Evolutionary conservation across 2,113 vertebrate species (phyloP).

Genomic region (Odocoileus hemionus): DNA sequence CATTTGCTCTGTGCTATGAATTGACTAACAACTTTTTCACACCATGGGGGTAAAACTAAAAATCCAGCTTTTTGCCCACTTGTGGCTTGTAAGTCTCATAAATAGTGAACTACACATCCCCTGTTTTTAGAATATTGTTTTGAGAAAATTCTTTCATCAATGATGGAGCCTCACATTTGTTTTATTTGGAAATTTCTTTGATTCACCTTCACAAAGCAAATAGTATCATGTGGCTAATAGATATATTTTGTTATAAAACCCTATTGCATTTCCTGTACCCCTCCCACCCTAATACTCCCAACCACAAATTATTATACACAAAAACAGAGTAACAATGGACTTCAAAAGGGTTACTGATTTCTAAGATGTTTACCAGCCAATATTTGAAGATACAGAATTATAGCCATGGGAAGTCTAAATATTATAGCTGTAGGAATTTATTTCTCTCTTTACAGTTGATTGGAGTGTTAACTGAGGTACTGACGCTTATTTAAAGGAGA

Average conservation of each 20-base stretch:
- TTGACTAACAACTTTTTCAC: not conserved
- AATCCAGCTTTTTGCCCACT: not conserved
- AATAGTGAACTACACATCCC: not conserved
- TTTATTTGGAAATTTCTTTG: not conserved
- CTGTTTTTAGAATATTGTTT: not conserved
- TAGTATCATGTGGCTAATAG: not conserved
- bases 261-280: not conserved
- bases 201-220: not conserved
- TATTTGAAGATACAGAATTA: not conserved
- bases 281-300: not conserved
- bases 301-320: not conserved
- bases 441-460: not conserved
- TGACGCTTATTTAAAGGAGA: not conserved
- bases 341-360: slow-evolving; percentile 5
- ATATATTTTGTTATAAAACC: not conserved
- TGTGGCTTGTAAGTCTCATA: not conserved
- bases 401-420: not conserved
- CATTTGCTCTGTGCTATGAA: not conserved
- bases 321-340: not conserved
- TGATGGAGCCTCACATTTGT: not conserved
- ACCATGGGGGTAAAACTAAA: not conserved
- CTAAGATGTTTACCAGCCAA: not conserved
- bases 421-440: not conserved
- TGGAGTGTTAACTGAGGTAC: not conserved
- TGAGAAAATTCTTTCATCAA: not conserved